Conservation (phyloP, 2,113 vertebrate genomes). For the Loxodonta africana region DNA sequence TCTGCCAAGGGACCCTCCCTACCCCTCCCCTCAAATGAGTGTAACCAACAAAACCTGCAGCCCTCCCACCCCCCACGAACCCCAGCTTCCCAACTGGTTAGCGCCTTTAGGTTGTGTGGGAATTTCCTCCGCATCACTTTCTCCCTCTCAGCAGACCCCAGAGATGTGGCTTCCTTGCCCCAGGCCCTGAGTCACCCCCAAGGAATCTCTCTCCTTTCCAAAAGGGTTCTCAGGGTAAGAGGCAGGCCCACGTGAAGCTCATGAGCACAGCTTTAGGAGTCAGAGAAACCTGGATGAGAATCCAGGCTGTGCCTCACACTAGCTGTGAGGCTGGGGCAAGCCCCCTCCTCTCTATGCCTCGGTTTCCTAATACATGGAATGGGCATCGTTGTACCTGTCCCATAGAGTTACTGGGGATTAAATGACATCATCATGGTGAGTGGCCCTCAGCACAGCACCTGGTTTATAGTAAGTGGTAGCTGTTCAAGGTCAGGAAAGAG, state of each 20-base stretch:
- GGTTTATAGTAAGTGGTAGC: not conserved
- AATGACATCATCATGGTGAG: fast-evolving
- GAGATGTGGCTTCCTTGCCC: conserved; percentile 26
- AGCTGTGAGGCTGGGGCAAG: not conserved
- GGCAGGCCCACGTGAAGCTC: not conserved
- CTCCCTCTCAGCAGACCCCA: conserved; percentile 48
- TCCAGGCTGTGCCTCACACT: not conserved
- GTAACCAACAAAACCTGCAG: not conserved
- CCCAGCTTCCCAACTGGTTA: not conserved
- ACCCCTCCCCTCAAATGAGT: not conserved
- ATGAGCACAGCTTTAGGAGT: fast-evolving
- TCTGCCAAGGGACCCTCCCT: not conserved
- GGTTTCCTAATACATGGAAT: not conserved
- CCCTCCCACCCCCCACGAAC: not conserved
- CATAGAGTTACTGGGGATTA: not conserved
- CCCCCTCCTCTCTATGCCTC: not conserved
- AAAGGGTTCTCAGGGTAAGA: not conserved
- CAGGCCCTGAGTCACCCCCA: conserved; percentile 61
- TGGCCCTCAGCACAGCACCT: not conserved
- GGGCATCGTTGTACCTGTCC: not conserved
- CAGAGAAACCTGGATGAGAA: not conserved
- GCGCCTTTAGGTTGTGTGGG: conserved; percentile 37
- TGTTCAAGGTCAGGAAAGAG: not conserved
- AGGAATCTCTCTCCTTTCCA: conserved; percentile 57
- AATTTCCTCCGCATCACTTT: conserved; percentile 56